These are phyloP conservation scores for Ryuthela nishihirai DNA, from an alignment of 2,888 invertebrate genomes.

Conservation along the genomic window DNA sequence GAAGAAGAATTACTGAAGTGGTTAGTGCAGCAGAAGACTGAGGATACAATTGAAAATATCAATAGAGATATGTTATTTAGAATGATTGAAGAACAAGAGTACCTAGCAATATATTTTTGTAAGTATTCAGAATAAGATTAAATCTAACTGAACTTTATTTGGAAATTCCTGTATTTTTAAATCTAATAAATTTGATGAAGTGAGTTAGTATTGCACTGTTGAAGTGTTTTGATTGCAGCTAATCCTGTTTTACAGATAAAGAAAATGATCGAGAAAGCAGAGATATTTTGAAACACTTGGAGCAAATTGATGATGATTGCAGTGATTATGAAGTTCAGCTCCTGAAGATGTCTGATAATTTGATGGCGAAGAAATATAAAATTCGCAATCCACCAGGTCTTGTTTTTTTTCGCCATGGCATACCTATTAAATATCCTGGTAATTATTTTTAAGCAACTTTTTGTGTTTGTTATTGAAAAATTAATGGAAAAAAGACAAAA, in stretches of 20 bases:
- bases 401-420: conserved; percentile 84
- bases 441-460: conserved; percentile 19
- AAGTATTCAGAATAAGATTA: conserved; percentile 55
- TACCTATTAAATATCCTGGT: conserved; percentile 83
- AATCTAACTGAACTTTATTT: not conserved
- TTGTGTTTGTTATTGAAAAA: too few relatives aligned
- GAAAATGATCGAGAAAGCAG: conserved; percentile 44
- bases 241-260: conserved; percentile 34
- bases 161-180: not conserved
- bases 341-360: conserved; percentile 76
- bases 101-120: conserved; percentile 89
- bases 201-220: not conserved
- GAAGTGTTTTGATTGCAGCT: not conserved
- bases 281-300: conserved; percentile 60
- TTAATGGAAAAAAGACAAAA: too few relatives aligned
- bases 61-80: conserved; percentile 74
- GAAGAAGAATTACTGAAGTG: conserved; percentile 81
- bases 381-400: conserved; percentile 84
- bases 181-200: not conserved
- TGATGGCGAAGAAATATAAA: conserved; percentile 93
- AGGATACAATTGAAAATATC: conserved; percentile 86
- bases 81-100: conserved; percentile 84
- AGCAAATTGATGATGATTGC: conserved; percentile 87
- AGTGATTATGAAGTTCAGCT: conserved; percentile 86
- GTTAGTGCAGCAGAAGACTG: conserved; percentile 87